phyloP scores from a whole-genome alignment of 2,113 vertebrate species.

The Calonectris borealis region DNA sequence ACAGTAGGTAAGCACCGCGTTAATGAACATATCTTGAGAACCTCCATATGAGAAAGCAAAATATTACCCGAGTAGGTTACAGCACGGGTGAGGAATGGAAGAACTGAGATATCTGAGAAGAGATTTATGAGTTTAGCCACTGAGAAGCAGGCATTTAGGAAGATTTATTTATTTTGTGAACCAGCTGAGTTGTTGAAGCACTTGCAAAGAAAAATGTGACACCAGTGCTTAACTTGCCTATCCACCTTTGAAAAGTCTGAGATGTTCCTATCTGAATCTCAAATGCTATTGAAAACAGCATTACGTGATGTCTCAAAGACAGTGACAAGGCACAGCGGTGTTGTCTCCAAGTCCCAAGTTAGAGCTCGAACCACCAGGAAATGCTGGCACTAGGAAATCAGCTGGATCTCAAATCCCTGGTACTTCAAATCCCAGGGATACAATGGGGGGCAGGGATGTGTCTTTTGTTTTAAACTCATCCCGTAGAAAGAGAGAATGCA shows the following conservation, averaged over 20 bases:
- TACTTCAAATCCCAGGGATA: background rate
- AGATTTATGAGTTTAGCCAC: background rate
- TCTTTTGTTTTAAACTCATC: background rate
- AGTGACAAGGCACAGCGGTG: background rate
- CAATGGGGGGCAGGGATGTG: too few relatives aligned
- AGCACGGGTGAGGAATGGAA: background rate
- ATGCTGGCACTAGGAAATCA: background rate
- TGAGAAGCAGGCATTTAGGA: background rate
- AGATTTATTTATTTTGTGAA: background rate
- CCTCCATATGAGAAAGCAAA: background rate
- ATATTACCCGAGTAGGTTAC: background rate
- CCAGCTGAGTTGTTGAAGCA: background rate
- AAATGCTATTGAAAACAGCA: background rate
- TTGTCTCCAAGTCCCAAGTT: background rate
- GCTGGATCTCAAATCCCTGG: fast-evolving
- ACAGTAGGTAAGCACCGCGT: fast-evolving
- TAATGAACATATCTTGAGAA: background rate
- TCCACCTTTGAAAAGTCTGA: background rate
- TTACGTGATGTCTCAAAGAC: background rate
- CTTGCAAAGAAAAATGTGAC: background rate
- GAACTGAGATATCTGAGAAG: background rate
- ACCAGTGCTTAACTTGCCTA: background rate
- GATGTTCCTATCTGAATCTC: background rate
- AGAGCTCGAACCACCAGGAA: background rate
- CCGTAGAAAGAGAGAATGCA: background rate